Percentiles rank a stretch among this genome's conserved stretches.
Evolutionary conservation across 2,113 vertebrate genomes (phyloP).

Genomic region (Bagarius yarrelli): DNA sequence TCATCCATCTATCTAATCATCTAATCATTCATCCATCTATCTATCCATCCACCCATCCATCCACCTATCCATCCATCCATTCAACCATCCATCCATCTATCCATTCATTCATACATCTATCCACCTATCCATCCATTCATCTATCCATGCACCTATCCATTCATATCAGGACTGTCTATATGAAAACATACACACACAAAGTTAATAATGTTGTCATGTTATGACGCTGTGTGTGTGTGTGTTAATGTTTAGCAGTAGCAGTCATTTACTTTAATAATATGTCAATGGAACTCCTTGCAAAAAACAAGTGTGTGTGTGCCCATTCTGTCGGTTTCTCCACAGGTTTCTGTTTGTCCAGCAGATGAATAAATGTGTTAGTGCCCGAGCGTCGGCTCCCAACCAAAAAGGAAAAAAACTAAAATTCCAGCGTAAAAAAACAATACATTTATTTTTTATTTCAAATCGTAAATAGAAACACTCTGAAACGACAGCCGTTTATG

Average conservation of each 20-base stretch:
- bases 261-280: background rate
- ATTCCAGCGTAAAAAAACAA: background rate
- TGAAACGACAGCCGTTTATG: background rate
- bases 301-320: background rate
- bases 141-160: background rate
- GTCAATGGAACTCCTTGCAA: background rate
- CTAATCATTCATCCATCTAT: constrained; percentile 3
- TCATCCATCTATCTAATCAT: background rate
- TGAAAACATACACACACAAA: background rate
- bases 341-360: constrained; percentile 13
- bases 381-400: background rate
- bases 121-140: background rate
- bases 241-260: background rate
- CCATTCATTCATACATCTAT: background rate
- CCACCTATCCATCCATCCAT: background rate
- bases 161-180: background rate
- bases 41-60: constrained; percentile 19
- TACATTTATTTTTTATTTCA: background rate
- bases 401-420: background rate
- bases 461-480: background rate
- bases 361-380: background rate
- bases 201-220: background rate
- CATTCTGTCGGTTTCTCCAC: constrained; percentile 12
- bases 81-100: background rate
- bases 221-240: background rate